These are phyloP conservation scores for Grammomys surdaster DNA, from an alignment of 2,113 vertebrate genomes.

Conservation along the genomic window DNA sequence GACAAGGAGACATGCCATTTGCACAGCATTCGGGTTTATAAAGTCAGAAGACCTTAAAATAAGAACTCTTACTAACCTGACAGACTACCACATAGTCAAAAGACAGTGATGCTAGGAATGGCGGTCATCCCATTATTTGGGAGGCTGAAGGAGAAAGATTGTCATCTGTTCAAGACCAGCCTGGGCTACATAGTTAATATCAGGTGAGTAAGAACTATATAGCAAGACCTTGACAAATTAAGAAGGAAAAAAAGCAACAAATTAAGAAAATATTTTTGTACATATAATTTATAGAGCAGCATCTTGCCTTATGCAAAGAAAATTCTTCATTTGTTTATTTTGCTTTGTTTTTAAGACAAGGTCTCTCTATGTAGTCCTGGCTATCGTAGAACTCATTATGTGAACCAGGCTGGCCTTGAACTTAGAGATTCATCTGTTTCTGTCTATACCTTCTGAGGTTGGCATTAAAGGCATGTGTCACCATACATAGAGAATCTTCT, in stretches of 20 bases:
- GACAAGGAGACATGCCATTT: neutral
- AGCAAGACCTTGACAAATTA: neutral
- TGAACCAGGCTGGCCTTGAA: neutral
- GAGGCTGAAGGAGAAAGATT: neutral
- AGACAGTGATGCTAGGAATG: neutral
- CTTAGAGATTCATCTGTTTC: neutral
- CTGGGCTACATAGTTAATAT: neutral
- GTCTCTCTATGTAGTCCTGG: neutral
- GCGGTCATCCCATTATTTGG: neutral
- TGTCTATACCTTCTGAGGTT: neutral
- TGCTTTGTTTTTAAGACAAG: neutral
- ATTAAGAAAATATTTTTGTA: neutral
- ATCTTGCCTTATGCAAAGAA: neutral
- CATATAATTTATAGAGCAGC: neutral
- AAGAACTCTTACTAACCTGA: neutral
- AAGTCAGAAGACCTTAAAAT: neutral
- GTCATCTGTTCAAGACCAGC: neutral
- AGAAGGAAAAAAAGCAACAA: neutral
- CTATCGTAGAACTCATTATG: neutral
- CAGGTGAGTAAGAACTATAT: neutral
- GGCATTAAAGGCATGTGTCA: neutral
- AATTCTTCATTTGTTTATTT: neutral
- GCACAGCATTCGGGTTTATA: neutral
- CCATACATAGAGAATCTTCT: neutral
- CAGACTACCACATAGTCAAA: neutral